phyloP scores from a whole-genome alignment of 2,888 invertebrate species.

The Scotopteryx bipunctaria region DNA sequence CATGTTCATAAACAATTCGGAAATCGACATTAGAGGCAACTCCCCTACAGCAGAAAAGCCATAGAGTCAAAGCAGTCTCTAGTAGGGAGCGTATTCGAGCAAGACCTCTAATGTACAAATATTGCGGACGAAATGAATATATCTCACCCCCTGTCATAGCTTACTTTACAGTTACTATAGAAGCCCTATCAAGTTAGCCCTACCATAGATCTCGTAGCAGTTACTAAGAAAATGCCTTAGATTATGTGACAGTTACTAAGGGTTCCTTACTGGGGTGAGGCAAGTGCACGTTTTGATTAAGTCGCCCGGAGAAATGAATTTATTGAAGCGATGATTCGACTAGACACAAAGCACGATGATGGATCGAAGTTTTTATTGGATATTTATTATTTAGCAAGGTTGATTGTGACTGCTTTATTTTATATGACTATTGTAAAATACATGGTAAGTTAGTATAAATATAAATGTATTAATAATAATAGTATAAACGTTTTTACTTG shows the following conservation, averaged over 20 bases:
- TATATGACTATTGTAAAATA: constrained; percentile 3
- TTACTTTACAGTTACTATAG: constrained; percentile 15
- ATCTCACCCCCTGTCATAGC: constrained; percentile 56
- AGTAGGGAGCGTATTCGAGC: constrained; percentile 71
- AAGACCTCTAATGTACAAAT: constrained; percentile 83
- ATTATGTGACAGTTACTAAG: constrained; percentile 21
- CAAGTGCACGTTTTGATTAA: constrained; percentile 78
- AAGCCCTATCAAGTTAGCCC: constrained; percentile 33
- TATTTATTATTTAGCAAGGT: constrained; percentile 35
- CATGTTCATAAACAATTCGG: constrained; percentile 4
- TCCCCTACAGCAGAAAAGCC: constrained; percentile 58
- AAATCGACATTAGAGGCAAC: constrained; percentile 48
- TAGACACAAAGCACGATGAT: constrained; percentile 53
- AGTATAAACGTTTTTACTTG: too few species aligned
- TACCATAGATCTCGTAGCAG: constrained; percentile 20
- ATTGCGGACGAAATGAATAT: constrained; percentile 83
- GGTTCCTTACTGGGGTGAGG: constrained; percentile 36
- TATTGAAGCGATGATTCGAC: constrained; percentile 59
- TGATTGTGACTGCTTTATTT: constrained; percentile 16
- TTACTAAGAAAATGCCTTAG: constrained; percentile 30
- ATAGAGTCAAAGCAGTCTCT: constrained; percentile 63
- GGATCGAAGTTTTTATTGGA: constrained; percentile 52
- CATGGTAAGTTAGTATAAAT: too few species aligned
- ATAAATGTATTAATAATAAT: too few species aligned
- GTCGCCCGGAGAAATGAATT: constrained; percentile 72